A percentile compares a stretch with the other conserved stretches of the same genome.
Evolutionary conservation across 2,888 invertebrate genomes (phyloP).

Genomic region (Heliconius ethilla): DNA sequence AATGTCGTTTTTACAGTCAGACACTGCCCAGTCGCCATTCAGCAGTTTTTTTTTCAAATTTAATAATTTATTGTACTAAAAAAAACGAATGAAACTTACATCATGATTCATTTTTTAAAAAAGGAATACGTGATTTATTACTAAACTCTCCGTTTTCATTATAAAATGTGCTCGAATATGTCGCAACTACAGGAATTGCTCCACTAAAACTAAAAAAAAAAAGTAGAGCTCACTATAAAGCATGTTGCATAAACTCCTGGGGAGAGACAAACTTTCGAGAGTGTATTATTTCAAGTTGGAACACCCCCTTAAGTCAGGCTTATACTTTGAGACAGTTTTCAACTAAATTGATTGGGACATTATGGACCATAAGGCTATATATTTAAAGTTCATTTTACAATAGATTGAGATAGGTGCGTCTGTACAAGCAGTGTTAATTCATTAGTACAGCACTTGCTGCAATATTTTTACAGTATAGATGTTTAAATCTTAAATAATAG

Average conservation of each 20-base stretch:
- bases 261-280: conserved; percentile 37
- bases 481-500: conserved; percentile 5
- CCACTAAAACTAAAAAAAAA: conserved; percentile 1
- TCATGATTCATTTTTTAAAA: too few relatives aligned
- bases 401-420: not conserved
- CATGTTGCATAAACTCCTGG: conserved; percentile 40
- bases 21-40: too few relatives aligned
- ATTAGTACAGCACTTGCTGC: conserved; percentile 16
- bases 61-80: too few relatives aligned
- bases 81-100: too few relatives aligned
- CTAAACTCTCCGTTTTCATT: not conserved
- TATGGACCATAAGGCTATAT: not conserved
- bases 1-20: too few relatives aligned
- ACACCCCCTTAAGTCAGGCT: conserved; percentile 45
- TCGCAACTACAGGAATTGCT: not conserved
- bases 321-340: conserved; percentile 53
- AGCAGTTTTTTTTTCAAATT: too few relatives aligned
- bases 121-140: too few relatives aligned
- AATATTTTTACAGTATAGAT: conserved; percentile 19
- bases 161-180: not conserved
- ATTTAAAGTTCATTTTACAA: not conserved
- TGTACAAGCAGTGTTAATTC: conserved; percentile 13
- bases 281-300: conserved; percentile 50
- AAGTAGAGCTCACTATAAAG: conserved; percentile 12
- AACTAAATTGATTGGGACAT: conserved; percentile 41